Conservation (phyloP, 1,140 invertebrate species). For the Periplaneta americana region DNA sequence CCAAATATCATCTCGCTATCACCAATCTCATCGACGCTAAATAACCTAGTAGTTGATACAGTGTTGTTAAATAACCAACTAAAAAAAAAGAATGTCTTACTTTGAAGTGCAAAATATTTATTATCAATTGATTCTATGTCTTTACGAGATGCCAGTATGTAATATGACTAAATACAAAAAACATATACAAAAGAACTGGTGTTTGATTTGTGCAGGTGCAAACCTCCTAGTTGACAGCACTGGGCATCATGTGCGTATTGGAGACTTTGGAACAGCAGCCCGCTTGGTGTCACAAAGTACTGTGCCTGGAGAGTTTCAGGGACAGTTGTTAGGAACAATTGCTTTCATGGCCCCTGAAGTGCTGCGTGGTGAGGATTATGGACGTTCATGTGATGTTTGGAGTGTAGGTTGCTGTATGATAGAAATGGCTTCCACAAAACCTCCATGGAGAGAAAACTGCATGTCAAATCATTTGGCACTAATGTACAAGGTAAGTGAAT, state of each 20-base stretch:
- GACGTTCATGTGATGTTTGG: conserved; percentile 47
- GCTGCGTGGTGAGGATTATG: conserved; percentile 45
- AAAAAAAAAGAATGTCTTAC: too few species aligned
- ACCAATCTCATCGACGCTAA: too few species aligned
- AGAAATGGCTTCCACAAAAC: conserved; percentile 44
- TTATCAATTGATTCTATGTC: too few species aligned
- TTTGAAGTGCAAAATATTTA: too few species aligned
- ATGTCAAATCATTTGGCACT: conserved; percentile 45
- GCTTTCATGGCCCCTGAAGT: conserved; percentile 52
- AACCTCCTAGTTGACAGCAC: conserved; percentile 46
- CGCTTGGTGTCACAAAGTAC: conserved; percentile 38
- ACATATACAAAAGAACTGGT: too few species aligned
- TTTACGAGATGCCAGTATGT: too few species aligned
- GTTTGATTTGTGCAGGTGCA: conserved; percentile 30
- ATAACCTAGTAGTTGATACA: too few species aligned
- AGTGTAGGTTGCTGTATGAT: conserved; percentile 46
- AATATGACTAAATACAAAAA: too few species aligned
- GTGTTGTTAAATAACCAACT: too few species aligned
- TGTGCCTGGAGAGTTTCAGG: conserved; percentile 44
- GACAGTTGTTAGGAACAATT: conserved; percentile 45
- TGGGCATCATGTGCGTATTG: conserved; percentile 42
- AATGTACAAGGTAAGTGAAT: conserved; percentile 43
- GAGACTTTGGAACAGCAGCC: conserved; percentile 46
- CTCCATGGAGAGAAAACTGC: conserved; percentile 43
- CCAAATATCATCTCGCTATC: too few species aligned